A percentile compares a stretch with the other conserved stretches of the same genome.
Evolutionary conservation across 1,140 invertebrate genomes (phyloP).

Genomic region (Hetaerina americana): DNA sequence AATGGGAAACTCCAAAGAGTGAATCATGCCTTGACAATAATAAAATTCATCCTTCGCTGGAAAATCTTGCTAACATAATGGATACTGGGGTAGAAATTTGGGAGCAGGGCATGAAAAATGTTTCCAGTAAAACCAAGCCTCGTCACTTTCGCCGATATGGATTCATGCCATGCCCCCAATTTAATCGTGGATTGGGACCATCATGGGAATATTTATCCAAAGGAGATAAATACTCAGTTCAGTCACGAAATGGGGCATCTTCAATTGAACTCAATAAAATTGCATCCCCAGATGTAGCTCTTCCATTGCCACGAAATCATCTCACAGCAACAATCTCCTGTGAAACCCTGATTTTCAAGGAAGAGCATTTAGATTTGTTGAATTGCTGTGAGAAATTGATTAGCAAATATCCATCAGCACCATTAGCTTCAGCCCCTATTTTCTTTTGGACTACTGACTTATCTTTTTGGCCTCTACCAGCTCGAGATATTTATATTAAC

Average conservation of each 20-base stretch:
- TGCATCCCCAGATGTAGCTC: constrained; percentile 24
- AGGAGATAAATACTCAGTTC: constrained; percentile 31
- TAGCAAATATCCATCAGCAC: background rate
- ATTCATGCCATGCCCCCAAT: constrained; percentile 29
- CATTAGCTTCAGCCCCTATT: constrained; percentile 22
- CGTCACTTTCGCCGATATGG: too few species aligned
- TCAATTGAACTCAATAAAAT: constrained; percentile 25
- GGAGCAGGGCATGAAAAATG: constrained; percentile 33
- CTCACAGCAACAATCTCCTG: constrained; percentile 30
- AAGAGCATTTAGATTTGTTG: too few species aligned
- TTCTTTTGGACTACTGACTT: constrained; percentile 43
- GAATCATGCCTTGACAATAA: too few species aligned
- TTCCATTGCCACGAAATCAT: constrained; percentile 31
- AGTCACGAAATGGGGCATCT: constrained; percentile 28
- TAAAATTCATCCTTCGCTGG: background rate
- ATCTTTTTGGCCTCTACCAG: constrained; percentile 36
- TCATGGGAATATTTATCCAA: constrained; percentile 26
- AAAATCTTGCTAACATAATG: constrained; percentile 17
- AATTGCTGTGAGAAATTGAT: constrained; percentile 9
- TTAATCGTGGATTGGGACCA: constrained; percentile 34
- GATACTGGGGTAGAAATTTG: constrained; percentile 26
- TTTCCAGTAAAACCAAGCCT: too few species aligned
- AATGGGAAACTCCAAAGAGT: too few species aligned
- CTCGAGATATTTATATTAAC: constrained; percentile 30
- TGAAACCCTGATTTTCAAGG: constrained; percentile 13